Evolutionary conservation across 1,140 invertebrate genomes (phyloP).

Genomic region (Polypedilum pembai): DNA sequence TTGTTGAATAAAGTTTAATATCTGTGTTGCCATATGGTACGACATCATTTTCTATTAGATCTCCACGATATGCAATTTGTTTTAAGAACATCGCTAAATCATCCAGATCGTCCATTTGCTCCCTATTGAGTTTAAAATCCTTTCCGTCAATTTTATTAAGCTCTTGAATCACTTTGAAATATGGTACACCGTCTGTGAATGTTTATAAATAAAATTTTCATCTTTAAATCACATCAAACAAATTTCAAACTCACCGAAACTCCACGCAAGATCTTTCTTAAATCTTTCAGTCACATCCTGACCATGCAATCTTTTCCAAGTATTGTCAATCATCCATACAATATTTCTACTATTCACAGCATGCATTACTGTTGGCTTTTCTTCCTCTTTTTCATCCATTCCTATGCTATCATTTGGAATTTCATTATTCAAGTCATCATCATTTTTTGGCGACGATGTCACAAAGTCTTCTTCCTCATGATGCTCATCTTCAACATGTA

Average conservation of each 20-base stretch:
- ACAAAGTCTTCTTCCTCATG: constrained; percentile 28
- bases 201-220: background rate
- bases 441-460: constrained; percentile 29
- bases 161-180: constrained; percentile 52
- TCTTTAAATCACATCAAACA: background rate
- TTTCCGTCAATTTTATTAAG: constrained; percentile 46
- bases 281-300: constrained; percentile 65
- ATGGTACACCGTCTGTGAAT: constrained; percentile 70
- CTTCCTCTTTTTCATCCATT: constrained; percentile 39
- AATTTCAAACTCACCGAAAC: background rate
- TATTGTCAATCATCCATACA: constrained; percentile 75
- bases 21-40: constrained; percentile 43
- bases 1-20: constrained; percentile 42
- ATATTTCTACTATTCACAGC: constrained; percentile 47
- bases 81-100: constrained; percentile 39
- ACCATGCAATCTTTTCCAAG: constrained; percentile 58
- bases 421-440: constrained; percentile 35
- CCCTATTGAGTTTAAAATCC: constrained; percentile 46
- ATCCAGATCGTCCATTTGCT: constrained; percentile 38
- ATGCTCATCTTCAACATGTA: constrained; percentile 34
- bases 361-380: constrained; percentile 36
- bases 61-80: constrained; percentile 40
- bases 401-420: constrained; percentile 47
- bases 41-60: constrained; percentile 37
- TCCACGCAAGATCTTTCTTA: constrained; percentile 53